phyloP scores from a whole-genome alignment of 2,797 vertebrate genomes.

The Sphenopsis melanotis region DNA sequence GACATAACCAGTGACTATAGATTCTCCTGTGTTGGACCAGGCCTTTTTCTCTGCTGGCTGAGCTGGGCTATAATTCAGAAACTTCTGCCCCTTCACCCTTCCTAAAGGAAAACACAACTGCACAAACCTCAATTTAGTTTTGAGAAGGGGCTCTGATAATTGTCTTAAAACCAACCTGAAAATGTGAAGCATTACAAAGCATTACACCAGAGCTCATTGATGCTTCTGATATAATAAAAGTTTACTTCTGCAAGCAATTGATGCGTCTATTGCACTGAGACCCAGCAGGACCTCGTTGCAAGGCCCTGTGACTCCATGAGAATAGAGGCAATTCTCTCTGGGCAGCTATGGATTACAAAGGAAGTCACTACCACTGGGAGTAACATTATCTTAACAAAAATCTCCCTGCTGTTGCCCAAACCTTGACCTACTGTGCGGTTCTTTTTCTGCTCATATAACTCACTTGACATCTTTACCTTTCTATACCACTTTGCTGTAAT shows the following conservation, averaged over 20 bases:
- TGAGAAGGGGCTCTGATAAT: constrained; percentile 17
- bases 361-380: constrained; percentile 4
- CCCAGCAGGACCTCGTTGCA: background rate
- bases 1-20: background rate
- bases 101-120: background rate
- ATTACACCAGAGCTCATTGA: background rate
- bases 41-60: background rate
- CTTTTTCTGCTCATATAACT: constrained; percentile 51
- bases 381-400: constrained; percentile 45
- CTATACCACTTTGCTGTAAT: constrained; percentile 29
- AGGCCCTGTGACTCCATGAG: background rate
- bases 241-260: constrained; percentile 20
- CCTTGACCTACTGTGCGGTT: constrained; percentile 47
- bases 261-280: background rate
- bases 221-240: background rate
- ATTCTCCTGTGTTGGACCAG: background rate
- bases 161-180: constrained; percentile 18
- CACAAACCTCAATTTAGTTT: background rate
- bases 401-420: constrained; percentile 45
- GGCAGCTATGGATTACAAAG: constrained; percentile 29
- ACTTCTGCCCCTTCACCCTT: background rate
- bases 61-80: background rate
- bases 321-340: constrained; percentile 35
- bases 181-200: background rate
- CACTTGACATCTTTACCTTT: constrained; percentile 59